Conservation (phyloP, 2,113 vertebrate species). For the Sinocyclocheilus rhinocerous region DNA sequence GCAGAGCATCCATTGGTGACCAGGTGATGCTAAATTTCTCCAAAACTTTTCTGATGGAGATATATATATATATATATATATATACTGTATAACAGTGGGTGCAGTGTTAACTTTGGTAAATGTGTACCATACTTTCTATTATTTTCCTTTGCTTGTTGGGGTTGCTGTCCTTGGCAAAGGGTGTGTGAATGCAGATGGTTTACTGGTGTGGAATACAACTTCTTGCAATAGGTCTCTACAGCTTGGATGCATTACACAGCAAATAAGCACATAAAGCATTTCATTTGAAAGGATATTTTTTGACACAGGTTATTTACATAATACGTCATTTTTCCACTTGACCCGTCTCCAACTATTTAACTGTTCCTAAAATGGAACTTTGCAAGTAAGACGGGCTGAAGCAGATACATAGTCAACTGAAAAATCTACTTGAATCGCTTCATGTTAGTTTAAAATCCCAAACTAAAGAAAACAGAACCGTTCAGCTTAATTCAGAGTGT, state of each 20-base stretch:
- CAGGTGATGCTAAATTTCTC: not conserved
- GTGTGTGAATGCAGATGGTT: constrained; percentile 49
- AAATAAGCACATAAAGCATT: constrained; percentile 7
- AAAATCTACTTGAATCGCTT: not conserved
- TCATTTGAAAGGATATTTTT: constrained; percentile 27
- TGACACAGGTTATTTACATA: constrained; percentile 28
- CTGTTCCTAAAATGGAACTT: not conserved
- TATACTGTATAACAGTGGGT: not conserved
- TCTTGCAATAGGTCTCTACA: constrained; percentile 28
- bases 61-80: no score
- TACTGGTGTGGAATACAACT: constrained; percentile 35
- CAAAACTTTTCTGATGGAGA: not conserved
- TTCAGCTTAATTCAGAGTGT: not conserved
- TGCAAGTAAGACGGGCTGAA: not conserved
- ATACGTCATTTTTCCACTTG: constrained; percentile 14
- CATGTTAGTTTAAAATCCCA: not conserved
- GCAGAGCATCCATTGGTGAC: no score
- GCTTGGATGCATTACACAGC: constrained; percentile 25
- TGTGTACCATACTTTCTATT: constrained; percentile 1
- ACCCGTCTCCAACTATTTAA: constrained; percentile 4
- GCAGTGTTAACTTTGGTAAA: not conserved
- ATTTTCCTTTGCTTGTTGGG: constrained; percentile 34
- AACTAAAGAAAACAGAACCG: not conserved
- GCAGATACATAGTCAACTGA: not conserved
- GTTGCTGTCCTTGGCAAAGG: constrained; percentile 37